Evolutionary conservation across 2,888 invertebrate genomes (phyloP), one percentile per base, ranked within the genome.

Genomic region (Thera obeliscata): DNA sequence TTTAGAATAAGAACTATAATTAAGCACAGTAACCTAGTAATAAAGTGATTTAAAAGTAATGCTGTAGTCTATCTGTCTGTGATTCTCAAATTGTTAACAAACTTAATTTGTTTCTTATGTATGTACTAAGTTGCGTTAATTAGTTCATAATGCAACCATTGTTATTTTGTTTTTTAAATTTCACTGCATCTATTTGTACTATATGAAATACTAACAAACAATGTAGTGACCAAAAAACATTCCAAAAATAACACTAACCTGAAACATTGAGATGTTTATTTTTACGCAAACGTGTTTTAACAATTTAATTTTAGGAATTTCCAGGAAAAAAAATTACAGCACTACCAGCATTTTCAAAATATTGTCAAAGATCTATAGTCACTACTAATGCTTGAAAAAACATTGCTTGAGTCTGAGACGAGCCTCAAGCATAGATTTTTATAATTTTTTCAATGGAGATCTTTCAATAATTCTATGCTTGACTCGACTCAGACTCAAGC

Each of bases 21-120:
- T 57, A 22, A 46, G 57, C 35, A 46, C 57, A 57, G 48, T 46
- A 52, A 52, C 33, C 11, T 61, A 61, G 54, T 54, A 9, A 12
- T 57, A 54, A 62, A 46, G 59, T 59, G 52, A 50, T 50, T 22
- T 52, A 56, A 33, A 43, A 33, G 48, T 54, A 2, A 55, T n/a
- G 11, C 7, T 56, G 50, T 64, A 64, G 65, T 66, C 65, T 65
- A 33, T 55, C 60, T 68, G 46, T 56, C 66, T 66, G 65, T 69
- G 66, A 69, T 69, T 48, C 36, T 56, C 35, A 63, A 63, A 33
- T 52, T 52, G 52, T 52, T 52, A 52, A 33, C 8, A 9, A 52
- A 33, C 8, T 12, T 33, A 33, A 7, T 60, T 33, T 12, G 22
- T 50, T 49, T 49, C 6, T 7, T 46, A 9, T 3, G 43, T 46